Evolutionary conservation across 2,888 invertebrate species (phyloP), one percentile per base, ranked within the genome.

Genomic region (Coecobrya sp.): DNA sequence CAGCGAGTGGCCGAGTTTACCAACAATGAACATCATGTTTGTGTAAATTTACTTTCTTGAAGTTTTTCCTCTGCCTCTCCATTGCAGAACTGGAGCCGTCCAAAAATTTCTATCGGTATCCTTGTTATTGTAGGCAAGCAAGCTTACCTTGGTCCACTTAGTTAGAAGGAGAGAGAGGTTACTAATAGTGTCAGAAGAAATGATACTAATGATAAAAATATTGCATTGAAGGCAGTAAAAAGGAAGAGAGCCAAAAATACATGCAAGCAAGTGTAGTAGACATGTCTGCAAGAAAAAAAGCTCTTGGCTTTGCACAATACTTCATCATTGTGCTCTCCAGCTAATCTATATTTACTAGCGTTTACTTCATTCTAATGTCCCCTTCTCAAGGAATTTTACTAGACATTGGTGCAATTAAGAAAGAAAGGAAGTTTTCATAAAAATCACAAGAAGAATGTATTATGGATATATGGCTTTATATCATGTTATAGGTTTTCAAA

Each of bases 181-280:
- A 49, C 49, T 52, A 79, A 79, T 79, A 49, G 79, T 27, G 52
- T 79, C 52, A 52, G 27, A 79, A 52, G 52, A 52, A 79, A 16
- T 52, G 49, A 79, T 79, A 27, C 49, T 79, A 79, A 79, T 79
- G 79, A 79, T 79, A 79, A 79, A 79, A 79, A 55, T 27, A 79
- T 79, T 79, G 79, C 79, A 25, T 22, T 76, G 25, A 49, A 76
- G 76, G 76, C 76, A 76, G 25, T 49, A 49, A 49, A 76, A 76
- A 13, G 25, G 49, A 13, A 45, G 49, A 25, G 25, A 49, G 49
- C 49, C 49, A 76, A 76, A 49, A 73, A 22, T 49, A 22, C n/a
- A 30, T 52, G 52, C 4, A 49, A 45, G 30, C 25, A 36, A 68
- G 49, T 49, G 36, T 45, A 27, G 16, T 13, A 27, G 16, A 49